These are phyloP conservation scores for Leptonema lineaticorne DNA, from an alignment of 1,140 invertebrate species.

Conservation along the genomic window DNA sequence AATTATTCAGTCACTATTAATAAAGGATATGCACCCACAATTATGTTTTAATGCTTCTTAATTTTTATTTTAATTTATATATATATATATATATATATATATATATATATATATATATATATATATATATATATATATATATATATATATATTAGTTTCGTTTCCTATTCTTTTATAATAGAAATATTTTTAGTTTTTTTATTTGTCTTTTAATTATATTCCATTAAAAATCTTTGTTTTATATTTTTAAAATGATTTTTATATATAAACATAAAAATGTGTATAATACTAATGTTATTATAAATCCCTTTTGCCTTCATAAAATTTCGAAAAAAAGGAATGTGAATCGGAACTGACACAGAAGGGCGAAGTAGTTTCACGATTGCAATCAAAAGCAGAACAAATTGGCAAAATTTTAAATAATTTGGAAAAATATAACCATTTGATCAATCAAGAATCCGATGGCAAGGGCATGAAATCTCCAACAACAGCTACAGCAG, in stretches of 20 bases:
- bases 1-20: too few species aligned
- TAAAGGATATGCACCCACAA: too few species aligned
- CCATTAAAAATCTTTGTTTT: not conserved
- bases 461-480: conserved; percentile 59
- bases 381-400: conserved; percentile 84
- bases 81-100: too few species aligned
- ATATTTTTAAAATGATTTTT: not conserved
- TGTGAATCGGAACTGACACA: conserved; percentile 89
- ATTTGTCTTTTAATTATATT: not conserved
- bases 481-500: conserved; percentile 56
- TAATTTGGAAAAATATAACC: conserved; percentile 84
- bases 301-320: conserved; percentile 2
- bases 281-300: not conserved
- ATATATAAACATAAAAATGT: not conserved
- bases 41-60: too few species aligned
- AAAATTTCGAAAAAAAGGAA: conserved; percentile 62
- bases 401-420: conserved; percentile 88
- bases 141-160: too few species aligned
- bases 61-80: too few species aligned
- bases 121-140: too few species aligned
- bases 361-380: conserved; percentile 87
- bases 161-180: too few species aligned
- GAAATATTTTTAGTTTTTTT: not conserved
- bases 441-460: conserved; percentile 64
- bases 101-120: too few species aligned